Evolutionary conservation across 2,797 vertebrate genomes (phyloP), one percentile per base, ranked within the genome.

Genomic region (Selene dorsalis): DNA sequence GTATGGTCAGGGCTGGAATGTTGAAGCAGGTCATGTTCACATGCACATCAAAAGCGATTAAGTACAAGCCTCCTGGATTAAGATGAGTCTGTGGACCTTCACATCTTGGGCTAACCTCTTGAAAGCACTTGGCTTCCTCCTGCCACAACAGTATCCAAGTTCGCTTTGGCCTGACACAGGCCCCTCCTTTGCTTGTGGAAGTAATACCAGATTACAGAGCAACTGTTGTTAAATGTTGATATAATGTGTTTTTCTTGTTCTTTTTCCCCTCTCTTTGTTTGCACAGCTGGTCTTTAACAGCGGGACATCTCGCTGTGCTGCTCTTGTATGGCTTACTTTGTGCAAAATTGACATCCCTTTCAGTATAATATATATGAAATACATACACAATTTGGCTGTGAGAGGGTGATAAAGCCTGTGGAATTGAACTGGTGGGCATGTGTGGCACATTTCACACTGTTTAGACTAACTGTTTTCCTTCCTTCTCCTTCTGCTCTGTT

Each of bases 171-270:
- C 89, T 83, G 87, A 87, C 93, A 88, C 87, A 56, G 91, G 89
- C 89, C 89, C 85, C 92, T 93, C 87, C 88, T 93, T 88, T 90
- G 91, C 93, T 95, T 93, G 88, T 93, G 93, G 94, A 95, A 94
- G 94, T 94, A 95, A 94, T 92, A 94, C 93, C 93, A 94, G 93
- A 95, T 96, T 95, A 95, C 94, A 95, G 93, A 95, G 94, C 92
- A 92, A 95, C 94, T 95, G 94, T 94, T 95, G 94, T 95, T 94
- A 94, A 95, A 95, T 91, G 93, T 94, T 95, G 94, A 94, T 94
- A 94, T 94, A 95, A 95, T 95, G 90, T 95, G 94, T 95, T 95
- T 94, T 94, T 93, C 88, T 90, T 89, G 85, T 83, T 89, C 89
- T 90, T 89, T 90, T 79, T 62, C 6, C 65, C 79, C 58, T 85